Percentiles rank a stretch among this genome's conserved stretches.
These are phyloP conservation scores for Pithys albifrons DNA, from an alignment of 2,113 vertebrate genomes.

Conservation along the genomic window DNA sequence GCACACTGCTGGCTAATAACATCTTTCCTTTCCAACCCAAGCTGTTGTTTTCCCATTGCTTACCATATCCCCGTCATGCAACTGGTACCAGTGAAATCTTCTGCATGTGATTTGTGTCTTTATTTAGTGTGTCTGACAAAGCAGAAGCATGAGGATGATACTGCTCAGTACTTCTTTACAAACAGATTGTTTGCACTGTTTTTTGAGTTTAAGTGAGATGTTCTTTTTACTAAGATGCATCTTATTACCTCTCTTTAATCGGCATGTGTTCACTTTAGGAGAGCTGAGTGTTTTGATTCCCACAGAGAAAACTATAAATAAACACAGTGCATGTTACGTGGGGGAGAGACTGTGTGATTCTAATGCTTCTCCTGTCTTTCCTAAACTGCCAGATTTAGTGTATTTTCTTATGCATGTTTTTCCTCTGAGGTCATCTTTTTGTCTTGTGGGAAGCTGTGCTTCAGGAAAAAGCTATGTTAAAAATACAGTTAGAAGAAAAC, in stretches of 20 bases:
- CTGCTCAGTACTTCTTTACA: neutral
- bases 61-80: neutral
- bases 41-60: neutral
- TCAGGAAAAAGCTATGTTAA: neutral
- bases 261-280: neutral
- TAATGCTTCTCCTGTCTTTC: neutral
- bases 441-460: neutral
- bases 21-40: neutral
- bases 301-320: neutral
- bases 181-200: neutral
- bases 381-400: neutral
- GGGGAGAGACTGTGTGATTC: neutral
- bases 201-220: neutral
- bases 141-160: neutral
- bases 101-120: neutral
- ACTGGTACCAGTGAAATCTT: neutral
- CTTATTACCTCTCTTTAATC: neutral
- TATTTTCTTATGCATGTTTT: constrained; percentile 19
- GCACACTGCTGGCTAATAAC: neutral
- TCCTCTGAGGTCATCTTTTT: neutral
- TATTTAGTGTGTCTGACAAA: neutral
- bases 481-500: constrained; percentile 31
- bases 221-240: neutral
- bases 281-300: neutral
- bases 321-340: neutral